Base-by-base conservation (phyloP, 1,140 invertebrate species). In the Achatina immaculata region DNA sequence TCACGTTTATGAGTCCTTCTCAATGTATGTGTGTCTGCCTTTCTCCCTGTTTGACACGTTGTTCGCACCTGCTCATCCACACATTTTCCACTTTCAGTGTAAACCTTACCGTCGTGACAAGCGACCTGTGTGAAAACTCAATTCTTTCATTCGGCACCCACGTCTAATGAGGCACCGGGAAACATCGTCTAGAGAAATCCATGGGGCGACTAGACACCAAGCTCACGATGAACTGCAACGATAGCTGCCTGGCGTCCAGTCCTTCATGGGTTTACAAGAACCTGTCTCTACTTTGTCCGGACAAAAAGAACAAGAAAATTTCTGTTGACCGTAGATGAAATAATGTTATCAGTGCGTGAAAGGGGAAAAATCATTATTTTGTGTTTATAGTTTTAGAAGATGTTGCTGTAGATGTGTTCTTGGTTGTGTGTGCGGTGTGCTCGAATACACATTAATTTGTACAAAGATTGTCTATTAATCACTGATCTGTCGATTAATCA, bases 401-500 rank as follows among this genome's bases (percentile, higher is more conserved):
- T 42, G 28, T n/a, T 45, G 38, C 42, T 28, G 24, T 71, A 71
- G 68, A 28, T 45, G n/a, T 42, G 68, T 24, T n/a, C 6, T 45
- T 11, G 68, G 38, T 42, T 74, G 72, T 11, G 72, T 11, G 28
- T 74, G 72, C 28, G 72, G 72, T 74, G 72, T 74, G 72, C 21
- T 51, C 48, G 72, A 51, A 14, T 42, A 72, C 31, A 55, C 45
- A 43, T 74, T 68, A 16, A 16, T 68, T 28, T 74, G 72, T 74
- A 74, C 28, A 74, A 74, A 51, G 6, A 48, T 51, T 9, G 6
- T 51, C 43, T 68, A 34, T 21, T 42, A 69, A 14, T 9, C 4
- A 51, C 45, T 74, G 72, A 72, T 72, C 69, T 74, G n/a, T 74
- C n/a, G 2, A 14, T 74, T 51, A 74, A 74, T 51, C n/a, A 42